Evolutionary conservation across 1,140 invertebrate genomes (phyloP).

Genomic region (Drosophila malerkotliana): DNA sequence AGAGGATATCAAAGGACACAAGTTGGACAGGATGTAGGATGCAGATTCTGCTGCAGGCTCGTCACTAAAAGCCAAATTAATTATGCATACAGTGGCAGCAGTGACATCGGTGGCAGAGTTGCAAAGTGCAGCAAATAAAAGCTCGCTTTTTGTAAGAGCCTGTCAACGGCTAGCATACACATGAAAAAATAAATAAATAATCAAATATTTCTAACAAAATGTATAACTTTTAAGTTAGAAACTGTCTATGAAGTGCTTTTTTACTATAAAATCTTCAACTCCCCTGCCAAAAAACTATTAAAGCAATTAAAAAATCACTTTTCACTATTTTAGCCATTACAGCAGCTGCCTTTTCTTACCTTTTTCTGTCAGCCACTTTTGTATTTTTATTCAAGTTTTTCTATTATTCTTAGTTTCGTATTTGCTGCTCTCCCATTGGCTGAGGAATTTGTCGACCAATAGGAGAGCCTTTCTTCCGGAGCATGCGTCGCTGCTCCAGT

Average conservation of each 20-base stretch:
- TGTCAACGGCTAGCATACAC: constrained; percentile 60
- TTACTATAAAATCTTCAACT: background rate
- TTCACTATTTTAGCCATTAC: constrained; percentile 57
- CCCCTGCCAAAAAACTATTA: constrained; percentile 59
- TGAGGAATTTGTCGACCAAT: constrained; percentile 45
- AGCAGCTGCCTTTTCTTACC: constrained; percentile 6
- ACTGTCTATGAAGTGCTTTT: background rate
- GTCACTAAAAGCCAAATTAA: constrained; percentile 80
- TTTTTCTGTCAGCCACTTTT: background rate
- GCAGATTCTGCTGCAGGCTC: constrained; percentile 21
- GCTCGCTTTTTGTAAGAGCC: constrained; percentile 22
- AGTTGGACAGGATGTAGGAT: constrained; percentile 32
- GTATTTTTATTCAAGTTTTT: constrained; percentile 10
- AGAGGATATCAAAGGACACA: constrained; percentile 12
- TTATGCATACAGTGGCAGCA: constrained; percentile 68
- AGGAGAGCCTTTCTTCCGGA: constrained; percentile 39
- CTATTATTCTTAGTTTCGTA: background rate
- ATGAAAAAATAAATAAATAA: constrained; percentile 2
- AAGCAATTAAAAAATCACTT: constrained; percentile 80
- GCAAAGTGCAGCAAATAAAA: constrained; percentile 44
- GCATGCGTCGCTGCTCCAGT: constrained; percentile 56
- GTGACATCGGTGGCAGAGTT: constrained; percentile 32
- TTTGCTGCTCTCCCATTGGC: constrained; percentile 45
- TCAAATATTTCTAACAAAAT: background rate
- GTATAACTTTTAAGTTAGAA: background rate